Conservation (phyloP, 2,113 vertebrate species). For the Lagenorhynchus albirostris region DNA sequence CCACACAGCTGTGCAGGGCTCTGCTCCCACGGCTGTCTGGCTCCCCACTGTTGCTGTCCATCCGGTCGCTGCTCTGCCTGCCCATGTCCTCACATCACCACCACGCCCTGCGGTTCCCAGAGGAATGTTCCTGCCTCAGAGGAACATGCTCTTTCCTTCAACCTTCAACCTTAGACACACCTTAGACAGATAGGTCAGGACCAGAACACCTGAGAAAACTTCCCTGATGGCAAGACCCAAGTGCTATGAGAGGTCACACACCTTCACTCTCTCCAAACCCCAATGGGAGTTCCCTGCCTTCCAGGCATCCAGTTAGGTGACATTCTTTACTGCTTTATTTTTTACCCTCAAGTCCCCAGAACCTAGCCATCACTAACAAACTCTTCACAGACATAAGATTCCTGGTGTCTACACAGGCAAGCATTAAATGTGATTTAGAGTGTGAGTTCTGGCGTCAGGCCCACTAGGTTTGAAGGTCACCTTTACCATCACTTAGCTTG, state of each 20-base stretch:
- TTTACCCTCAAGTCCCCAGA: background rate
- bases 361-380: background rate
- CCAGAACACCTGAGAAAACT: too few species aligned
- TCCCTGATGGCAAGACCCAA: background rate
- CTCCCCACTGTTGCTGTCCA: background rate
- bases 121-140: rapidly evolving
- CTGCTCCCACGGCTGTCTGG: background rate
- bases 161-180: background rate
- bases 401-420: background rate
- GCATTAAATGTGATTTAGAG: background rate
- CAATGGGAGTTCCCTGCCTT: background rate
- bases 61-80: background rate
- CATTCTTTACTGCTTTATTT: background rate
- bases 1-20: background rate
- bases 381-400: background rate
- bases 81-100: background rate
- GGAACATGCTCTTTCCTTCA: background rate
- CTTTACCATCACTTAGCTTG: background rate
- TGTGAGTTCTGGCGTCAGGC: background rate
- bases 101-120: background rate
- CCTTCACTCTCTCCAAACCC: background rate
- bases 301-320: background rate
- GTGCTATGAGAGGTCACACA: background rate
- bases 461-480: background rate
- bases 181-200: background rate